These are phyloP conservation scores for Tetragonisca angustula DNA, from an alignment of 2,888 invertebrate species.

Conservation along the genomic window DNA sequence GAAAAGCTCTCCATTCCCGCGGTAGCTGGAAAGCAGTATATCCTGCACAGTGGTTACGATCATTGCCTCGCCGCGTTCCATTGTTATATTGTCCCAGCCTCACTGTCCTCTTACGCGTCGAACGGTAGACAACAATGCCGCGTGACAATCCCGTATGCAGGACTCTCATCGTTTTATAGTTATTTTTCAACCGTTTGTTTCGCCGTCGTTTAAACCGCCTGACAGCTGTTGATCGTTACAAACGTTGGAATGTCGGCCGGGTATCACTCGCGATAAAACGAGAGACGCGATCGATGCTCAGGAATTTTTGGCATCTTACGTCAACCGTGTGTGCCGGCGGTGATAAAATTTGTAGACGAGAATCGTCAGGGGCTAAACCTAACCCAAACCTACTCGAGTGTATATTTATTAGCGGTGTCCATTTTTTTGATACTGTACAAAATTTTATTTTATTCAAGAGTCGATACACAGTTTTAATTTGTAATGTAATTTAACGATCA, in stretches of 20 bases:
- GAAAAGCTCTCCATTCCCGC: slow-evolving; percentile 29
- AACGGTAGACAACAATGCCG: slow-evolving; percentile 44
- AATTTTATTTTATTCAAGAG: no score
- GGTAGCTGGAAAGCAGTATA: slow-evolving; percentile 35
- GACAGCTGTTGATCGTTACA: background rate
- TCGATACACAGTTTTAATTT: no score
- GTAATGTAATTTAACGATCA: no score
- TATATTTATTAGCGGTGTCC: no score
- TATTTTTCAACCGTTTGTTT: slow-evolving; percentile 18
- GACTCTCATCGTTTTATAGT: slow-evolving; percentile 32
- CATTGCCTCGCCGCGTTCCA: slow-evolving; percentile 41
- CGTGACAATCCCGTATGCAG: slow-evolving; percentile 29
- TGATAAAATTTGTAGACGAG: slow-evolving; percentile 29
- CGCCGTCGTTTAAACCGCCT: slow-evolving; percentile 10
- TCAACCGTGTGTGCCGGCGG: background rate
- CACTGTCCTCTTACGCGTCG: slow-evolving; percentile 47
- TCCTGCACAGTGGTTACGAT: slow-evolving; percentile 34
- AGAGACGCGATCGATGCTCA: slow-evolving; percentile 17
- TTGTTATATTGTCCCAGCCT: slow-evolving; percentile 46
- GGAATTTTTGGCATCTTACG: slow-evolving; percentile 20
- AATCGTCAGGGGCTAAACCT: background rate
- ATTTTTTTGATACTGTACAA: no score
- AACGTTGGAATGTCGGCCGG: background rate
- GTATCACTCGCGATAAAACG: slow-evolving; percentile 23
- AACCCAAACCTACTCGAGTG: background rate